These are phyloP conservation scores for Malthinus flaveolus DNA, from an alignment of 2,888 invertebrate species.

Conservation along the genomic window DNA sequence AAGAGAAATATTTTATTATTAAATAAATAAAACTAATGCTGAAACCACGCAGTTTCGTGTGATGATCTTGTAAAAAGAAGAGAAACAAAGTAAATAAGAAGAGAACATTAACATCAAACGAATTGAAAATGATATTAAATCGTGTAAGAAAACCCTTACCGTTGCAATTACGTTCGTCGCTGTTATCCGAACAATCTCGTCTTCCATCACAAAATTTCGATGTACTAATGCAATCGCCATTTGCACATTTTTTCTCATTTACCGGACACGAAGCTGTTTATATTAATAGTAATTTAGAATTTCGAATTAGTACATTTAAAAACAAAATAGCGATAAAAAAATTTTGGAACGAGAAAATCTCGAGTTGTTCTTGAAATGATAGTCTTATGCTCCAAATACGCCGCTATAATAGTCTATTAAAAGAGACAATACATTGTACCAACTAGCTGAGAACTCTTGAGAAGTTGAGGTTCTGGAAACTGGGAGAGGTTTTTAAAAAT, in stretches of 20 bases:
- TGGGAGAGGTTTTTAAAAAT: too few species aligned
- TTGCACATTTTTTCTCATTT: conserved; percentile 59
- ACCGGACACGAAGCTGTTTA: conserved; percentile 46
- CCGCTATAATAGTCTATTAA: too few species aligned
- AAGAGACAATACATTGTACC: too few species aligned
- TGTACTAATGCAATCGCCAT: conserved; percentile 58
- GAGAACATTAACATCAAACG: conserved; percentile 7
- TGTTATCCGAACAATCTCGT: conserved; percentile 55
- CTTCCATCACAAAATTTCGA: conserved; percentile 51
- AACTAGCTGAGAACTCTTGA: too few species aligned
- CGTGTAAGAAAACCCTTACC: conserved; percentile 41
- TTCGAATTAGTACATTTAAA: background rate
- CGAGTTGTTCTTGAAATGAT: background rate
- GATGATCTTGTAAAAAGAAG: background rate
- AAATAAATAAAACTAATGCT: background rate
- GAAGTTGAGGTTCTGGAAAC: too few species aligned
- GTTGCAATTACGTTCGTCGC: conserved; percentile 60
- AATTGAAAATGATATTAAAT: conserved; percentile 10
- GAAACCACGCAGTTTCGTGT: background rate
- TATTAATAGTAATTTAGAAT: conserved; percentile 11
- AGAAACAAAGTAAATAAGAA: conserved; percentile 3
- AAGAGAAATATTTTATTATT: background rate
- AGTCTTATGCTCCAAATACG: background rate
- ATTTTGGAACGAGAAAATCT: background rate
- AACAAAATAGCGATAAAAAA: background rate